Base-by-base conservation (phyloP, 2,113 vertebrate genomes). In the Pelodiscus sinensis region DNA sequence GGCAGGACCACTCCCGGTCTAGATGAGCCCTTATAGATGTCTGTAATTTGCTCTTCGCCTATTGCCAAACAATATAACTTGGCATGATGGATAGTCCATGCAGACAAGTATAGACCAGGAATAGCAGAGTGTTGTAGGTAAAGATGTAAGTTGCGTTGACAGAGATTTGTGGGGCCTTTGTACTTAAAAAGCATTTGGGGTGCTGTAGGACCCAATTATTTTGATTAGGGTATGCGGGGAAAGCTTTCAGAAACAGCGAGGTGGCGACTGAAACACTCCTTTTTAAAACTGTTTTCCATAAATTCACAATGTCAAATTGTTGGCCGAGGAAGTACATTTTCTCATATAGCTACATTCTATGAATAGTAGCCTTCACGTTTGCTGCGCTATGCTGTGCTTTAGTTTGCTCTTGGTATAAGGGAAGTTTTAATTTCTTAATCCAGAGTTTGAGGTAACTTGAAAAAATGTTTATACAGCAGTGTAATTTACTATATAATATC, bases 221-320 rank as follows among this genome's bases (percentile, higher is more conserved):
- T 44, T 24, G 35, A 38, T 21, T 38, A 75, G 21, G 21, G 22
- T 25, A 24, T 44, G 11, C 25, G 19, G 10, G 38, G 38, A 38
- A 38, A 35, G n/a, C 68, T 95, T 91, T 91, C 84, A 44, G 84
- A 93, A 90, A 85, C 85, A 79, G 2, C 60, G 79, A 85, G 57
- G 38, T 56, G 68, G 78, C 60, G 68, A 31, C 68, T 18, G 31
- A n/a, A 18, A 9, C 8, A 18, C 29, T 19, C 31, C n/a, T 65
- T 18, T 15, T 31, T 11, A 54, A 44, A 44, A 44, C 44, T 44
- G 44, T 44, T 44, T 44, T 44, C 44, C 44, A 44, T 44, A 44
- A 44, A 44, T 44, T 44, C 44, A 44, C 44, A 44, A 54, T 54
- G 14, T 54, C 57, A 60, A 62, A 62, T 29, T 29, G 24, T 60